Evolutionary conservation across 2,797 vertebrate species (phyloP).

Genomic region (Epinephelus awoara): DNA sequence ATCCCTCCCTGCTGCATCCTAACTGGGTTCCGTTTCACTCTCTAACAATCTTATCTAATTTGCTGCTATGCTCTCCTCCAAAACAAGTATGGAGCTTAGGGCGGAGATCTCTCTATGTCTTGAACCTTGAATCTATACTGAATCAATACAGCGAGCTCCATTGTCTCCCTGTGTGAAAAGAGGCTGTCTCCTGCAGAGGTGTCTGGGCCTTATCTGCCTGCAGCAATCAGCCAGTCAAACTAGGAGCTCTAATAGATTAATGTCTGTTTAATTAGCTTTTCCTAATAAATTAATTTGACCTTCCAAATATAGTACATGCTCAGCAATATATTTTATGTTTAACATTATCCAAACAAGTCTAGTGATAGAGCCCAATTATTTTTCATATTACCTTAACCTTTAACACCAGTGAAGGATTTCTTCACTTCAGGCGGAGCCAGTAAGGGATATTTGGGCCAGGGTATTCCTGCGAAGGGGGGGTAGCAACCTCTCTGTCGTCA

Average conservation of each 20-base stretch:
- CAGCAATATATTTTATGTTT: constrained; percentile 35
- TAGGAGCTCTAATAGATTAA: constrained; percentile 16
- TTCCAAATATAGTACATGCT: constrained; percentile 34
- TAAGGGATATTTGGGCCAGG: constrained; percentile 51
- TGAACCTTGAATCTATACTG: constrained; percentile 61
- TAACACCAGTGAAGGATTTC: constrained; percentile 9
- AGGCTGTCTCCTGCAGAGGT: constrained; percentile 25
- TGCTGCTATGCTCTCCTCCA: constrained; percentile 41
- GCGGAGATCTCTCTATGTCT: constrained; percentile 50
- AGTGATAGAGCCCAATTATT: not conserved
- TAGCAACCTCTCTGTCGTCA: constrained; percentile 43
- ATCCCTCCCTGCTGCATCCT: constrained; percentile 31
- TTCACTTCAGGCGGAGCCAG: not conserved
- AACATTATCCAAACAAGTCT: constrained; percentile 27
- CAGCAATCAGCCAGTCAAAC: constrained; percentile 46
- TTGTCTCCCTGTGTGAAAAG: constrained; percentile 45
- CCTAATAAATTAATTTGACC: constrained; percentile 44
- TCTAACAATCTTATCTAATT: constrained; percentile 59
- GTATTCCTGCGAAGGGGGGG: constrained; percentile 63
- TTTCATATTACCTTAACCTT: constrained; percentile 24
- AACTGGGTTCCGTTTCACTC: constrained; percentile 41
- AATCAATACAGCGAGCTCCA: constrained; percentile 63
- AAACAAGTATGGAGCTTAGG: constrained; percentile 34
- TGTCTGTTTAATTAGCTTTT: constrained; percentile 54
- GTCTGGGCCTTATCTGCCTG: constrained; percentile 40